Evolutionary conservation across 2,113 vertebrate species (phyloP).

Genomic region (Athene noctua): DNA sequence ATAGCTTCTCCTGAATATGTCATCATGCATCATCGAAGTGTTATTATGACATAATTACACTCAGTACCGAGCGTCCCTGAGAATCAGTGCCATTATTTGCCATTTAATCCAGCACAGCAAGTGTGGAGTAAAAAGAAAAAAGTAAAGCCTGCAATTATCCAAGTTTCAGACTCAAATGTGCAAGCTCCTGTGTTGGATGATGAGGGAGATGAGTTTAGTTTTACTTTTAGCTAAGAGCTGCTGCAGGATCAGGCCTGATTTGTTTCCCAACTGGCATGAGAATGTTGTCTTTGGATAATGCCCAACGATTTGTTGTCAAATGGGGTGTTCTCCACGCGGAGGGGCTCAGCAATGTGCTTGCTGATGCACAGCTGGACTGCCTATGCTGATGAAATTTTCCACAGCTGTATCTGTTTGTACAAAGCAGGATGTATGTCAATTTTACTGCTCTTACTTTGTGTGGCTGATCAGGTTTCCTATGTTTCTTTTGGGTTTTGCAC

Average conservation of each 20-base stretch:
- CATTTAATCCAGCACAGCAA: background rate
- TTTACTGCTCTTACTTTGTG: background rate
- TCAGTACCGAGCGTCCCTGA: background rate
- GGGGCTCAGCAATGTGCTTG: background rate
- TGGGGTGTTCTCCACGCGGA: background rate
- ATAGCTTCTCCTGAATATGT: background rate
- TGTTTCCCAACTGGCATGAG: background rate
- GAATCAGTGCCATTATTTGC: background rate
- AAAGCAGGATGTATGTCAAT: conserved; percentile 48
- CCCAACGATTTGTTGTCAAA: background rate
- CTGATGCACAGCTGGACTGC: conserved; percentile 13
- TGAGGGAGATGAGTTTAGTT: background rate
- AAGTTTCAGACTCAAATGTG: background rate
- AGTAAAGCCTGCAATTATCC: background rate
- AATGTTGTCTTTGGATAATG: background rate
- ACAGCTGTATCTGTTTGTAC: conserved; percentile 32
- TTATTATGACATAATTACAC: background rate
- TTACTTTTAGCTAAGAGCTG: background rate
- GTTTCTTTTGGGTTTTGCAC: conserved; percentile 20
- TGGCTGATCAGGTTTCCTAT: conserved; percentile 36
- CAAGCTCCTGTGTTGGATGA: background rate
- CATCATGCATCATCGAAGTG: background rate
- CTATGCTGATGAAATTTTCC: background rate
- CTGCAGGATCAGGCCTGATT: background rate
- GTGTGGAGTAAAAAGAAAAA: background rate